A percentile compares a stretch with the other conserved stretches of the same genome.
phyloP scores from a whole-genome alignment of 2,888 invertebrate species.

The Prosopocoilus inquinatus region DNA sequence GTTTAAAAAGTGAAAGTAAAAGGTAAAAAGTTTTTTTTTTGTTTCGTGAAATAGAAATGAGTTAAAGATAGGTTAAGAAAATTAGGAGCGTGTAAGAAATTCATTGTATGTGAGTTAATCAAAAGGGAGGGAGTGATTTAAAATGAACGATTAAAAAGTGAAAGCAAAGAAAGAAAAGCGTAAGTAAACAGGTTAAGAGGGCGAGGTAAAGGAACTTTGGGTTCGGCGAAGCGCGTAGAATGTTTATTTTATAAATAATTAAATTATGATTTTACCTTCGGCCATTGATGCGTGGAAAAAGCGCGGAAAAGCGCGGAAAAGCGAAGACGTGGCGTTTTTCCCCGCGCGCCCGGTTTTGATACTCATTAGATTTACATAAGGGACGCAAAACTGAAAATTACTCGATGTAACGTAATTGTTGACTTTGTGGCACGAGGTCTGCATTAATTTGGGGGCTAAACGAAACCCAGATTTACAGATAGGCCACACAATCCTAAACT shows the following conservation, averaged over 20 bases:
- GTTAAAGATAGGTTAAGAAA: too few species aligned
- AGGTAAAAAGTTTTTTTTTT: too few species aligned
- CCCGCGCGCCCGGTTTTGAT: neutral
- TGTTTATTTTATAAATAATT: constrained; percentile 8
- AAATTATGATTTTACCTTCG: constrained; percentile 4
- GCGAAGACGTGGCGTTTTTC: neutral
- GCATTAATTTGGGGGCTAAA: constrained; percentile 43
- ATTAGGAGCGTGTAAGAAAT: too few species aligned
- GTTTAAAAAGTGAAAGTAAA: too few species aligned
- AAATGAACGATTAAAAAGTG: too few species aligned
- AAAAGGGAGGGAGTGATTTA: too few species aligned
- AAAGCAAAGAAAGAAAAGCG: too few species aligned
- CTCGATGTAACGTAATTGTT: constrained; percentile 34
- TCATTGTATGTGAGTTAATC: too few species aligned
- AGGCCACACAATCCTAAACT: constrained; percentile 40
- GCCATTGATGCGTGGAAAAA: constrained; percentile 4
- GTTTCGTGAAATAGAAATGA: too few species aligned
- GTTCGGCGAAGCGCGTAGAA: neutral
- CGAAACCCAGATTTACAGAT: constrained; percentile 43
- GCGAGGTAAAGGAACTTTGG: constrained; percentile 1
- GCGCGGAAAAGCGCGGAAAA: constrained; percentile 2
- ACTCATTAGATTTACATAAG: constrained; percentile 10
- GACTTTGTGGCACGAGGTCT: constrained; percentile 38
- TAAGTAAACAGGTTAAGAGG: constrained; percentile 6
- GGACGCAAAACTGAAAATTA: constrained; percentile 11